Conservation (phyloP, 1,140 invertebrate genomes). For the Eriosoma lanigerum region DNA sequence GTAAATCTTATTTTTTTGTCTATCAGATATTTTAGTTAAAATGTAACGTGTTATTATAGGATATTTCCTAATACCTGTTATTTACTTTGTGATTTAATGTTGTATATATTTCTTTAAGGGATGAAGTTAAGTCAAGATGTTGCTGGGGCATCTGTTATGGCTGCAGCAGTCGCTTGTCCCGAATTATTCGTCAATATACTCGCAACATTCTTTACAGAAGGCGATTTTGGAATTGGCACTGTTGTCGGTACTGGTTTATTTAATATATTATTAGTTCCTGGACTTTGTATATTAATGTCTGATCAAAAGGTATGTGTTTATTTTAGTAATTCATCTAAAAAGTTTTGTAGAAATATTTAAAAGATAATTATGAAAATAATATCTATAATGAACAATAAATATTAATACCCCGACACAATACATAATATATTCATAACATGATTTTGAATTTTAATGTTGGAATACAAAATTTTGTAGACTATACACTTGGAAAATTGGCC, state of each 20-base stretch:
- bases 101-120: slow-evolving; percentile 54
- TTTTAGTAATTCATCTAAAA: background rate
- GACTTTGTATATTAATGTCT: slow-evolving; percentile 64
- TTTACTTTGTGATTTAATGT: no score
- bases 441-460: background rate
- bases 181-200: slow-evolving; percentile 63
- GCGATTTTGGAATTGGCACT: slow-evolving; percentile 67
- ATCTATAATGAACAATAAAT: background rate
- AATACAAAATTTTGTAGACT: slow-evolving; percentile 59
- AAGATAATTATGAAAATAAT: background rate
- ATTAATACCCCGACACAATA: background rate
- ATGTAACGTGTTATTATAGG: no score
- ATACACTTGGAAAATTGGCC: slow-evolving; percentile 69
- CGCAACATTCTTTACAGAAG: slow-evolving; percentile 65
- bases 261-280: slow-evolving; percentile 70
- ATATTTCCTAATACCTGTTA: no score
- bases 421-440: background rate
- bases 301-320: slow-evolving; percentile 39
- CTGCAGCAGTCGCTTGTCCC: slow-evolving; percentile 68
- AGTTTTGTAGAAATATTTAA: background rate
- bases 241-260: slow-evolving; percentile 72
- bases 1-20: no score
- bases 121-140: slow-evolving; percentile 54
- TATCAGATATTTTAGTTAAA: no score
- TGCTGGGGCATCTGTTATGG: slow-evolving; percentile 67